A percentile compares a stretch with the other conserved stretches of the same genome.
Evolutionary conservation across 2,888 invertebrate genomes (phyloP).

Genomic region (Ypsolopha scabrella): DNA sequence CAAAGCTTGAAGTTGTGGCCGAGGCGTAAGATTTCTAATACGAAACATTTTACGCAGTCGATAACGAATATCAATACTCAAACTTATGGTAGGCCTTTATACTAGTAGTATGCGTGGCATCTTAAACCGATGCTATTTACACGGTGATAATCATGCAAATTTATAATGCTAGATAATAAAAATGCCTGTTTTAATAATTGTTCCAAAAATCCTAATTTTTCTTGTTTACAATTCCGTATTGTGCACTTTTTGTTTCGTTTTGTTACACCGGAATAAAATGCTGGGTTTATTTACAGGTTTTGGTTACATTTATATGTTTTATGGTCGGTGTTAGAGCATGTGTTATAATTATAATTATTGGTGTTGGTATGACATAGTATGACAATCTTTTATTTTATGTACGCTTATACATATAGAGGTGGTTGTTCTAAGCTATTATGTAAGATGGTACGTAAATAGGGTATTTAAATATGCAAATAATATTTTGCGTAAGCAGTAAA

Average conservation of each 20-base stretch:
- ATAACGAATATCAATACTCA: too few relatives aligned
- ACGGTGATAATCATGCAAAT: too few relatives aligned
- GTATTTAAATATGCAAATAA: too few relatives aligned
- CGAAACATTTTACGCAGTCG: too few relatives aligned
- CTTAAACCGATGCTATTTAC: too few relatives aligned
- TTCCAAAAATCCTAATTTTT: background rate
- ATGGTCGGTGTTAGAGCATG: conserved; percentile 31
- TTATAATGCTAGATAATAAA: too few relatives aligned
- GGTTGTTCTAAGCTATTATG: background rate
- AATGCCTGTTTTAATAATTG: too few relatives aligned
- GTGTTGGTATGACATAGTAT: conserved; percentile 66
- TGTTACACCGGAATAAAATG: conserved; percentile 1
- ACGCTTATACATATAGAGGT: background rate
- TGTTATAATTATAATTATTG: conserved; percentile 26
- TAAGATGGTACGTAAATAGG: background rate
- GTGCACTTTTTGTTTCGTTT: conserved; percentile 30
- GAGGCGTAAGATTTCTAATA: too few relatives aligned
- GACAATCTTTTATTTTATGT: conserved; percentile 12
- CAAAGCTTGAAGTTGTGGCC: too few relatives aligned
- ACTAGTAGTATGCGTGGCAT: too few relatives aligned
- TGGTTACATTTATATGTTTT: conserved; percentile 8
- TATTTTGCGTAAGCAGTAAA: too few relatives aligned
- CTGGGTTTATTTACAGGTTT: background rate
- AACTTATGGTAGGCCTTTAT: too few relatives aligned
- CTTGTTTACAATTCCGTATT: conserved; percentile 27